Conservation (phyloP, 2,113 vertebrate species). For the Lycaon pictus region DNA sequence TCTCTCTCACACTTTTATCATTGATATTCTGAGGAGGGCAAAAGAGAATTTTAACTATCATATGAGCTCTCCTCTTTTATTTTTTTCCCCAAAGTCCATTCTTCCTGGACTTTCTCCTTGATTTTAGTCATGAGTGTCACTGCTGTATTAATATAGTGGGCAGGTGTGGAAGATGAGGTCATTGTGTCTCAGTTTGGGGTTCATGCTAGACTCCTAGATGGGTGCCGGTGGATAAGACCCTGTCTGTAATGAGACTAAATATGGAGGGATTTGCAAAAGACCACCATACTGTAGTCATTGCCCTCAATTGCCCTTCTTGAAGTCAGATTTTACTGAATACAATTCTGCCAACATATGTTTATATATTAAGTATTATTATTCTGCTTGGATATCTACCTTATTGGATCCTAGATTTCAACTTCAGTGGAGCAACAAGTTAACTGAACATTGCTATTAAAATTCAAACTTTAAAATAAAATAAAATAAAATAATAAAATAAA, state of each 20-base stretch:
- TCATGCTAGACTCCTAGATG: neutral
- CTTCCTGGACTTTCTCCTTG: no score
- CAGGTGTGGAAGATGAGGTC: no score
- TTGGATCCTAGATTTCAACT: neutral
- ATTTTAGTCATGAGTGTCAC: neutral
- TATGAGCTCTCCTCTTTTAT: no score
- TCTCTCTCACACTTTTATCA: neutral
- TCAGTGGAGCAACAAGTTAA: neutral
- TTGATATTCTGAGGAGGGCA: accelerated
- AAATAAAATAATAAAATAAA: no score
- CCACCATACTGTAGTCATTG: accelerated
- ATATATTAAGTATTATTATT: neutral
- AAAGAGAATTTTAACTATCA: neutral
- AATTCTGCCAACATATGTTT: accelerated
- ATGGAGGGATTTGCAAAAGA: neutral
- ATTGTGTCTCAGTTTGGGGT: neutral
- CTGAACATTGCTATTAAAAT: neutral
- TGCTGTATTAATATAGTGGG: accelerated
- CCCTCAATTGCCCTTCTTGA: neutral
- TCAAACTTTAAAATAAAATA: neutral
- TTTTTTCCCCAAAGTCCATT: accelerated
- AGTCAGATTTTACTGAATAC: neutral
- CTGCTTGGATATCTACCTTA: neutral
- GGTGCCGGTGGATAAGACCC: neutral
- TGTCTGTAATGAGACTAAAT: accelerated